Conservation (phyloP, 2,113 vertebrate genomes). For the Willisornis vidua region DNA sequence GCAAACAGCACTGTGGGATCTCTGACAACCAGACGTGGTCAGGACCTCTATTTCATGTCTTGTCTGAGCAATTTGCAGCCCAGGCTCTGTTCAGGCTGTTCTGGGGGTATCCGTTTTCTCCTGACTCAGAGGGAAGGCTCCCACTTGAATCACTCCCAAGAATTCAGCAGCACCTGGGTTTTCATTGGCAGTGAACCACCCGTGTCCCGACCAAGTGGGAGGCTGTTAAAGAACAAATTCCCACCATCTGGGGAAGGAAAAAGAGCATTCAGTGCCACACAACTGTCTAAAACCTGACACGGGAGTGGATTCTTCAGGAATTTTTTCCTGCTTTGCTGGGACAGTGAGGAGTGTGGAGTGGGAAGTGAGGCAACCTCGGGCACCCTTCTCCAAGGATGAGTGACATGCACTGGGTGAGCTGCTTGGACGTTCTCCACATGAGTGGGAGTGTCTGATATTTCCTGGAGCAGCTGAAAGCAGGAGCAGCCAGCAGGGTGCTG, state of each 20-base stretch:
- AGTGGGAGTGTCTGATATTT: background rate
- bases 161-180: conserved; percentile 55
- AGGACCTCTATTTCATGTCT: conserved; percentile 2
- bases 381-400: background rate
- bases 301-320: background rate
- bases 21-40: background rate
- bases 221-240: conserved; percentile 37
- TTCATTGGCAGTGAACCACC: conserved; percentile 45
- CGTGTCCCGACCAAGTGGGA: background rate
- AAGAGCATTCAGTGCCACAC: background rate
- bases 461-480: background rate
- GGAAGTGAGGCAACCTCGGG: background rate
- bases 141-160: conserved; percentile 12
- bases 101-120: conserved; percentile 51
- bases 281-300: background rate
- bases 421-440: background rate
- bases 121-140: conserved; percentile 45
- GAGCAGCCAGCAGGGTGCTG: background rate
- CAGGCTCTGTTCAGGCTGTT: background rate
- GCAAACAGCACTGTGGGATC: background rate
- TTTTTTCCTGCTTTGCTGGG: background rate
- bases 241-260: background rate
- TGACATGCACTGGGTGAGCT: background rate
- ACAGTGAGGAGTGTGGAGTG: too few species aligned
- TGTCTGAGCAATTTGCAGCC: background rate